Evolutionary conservation across 2,113 vertebrate species (phyloP).

Genomic region (Cygnus buccinator): DNA sequence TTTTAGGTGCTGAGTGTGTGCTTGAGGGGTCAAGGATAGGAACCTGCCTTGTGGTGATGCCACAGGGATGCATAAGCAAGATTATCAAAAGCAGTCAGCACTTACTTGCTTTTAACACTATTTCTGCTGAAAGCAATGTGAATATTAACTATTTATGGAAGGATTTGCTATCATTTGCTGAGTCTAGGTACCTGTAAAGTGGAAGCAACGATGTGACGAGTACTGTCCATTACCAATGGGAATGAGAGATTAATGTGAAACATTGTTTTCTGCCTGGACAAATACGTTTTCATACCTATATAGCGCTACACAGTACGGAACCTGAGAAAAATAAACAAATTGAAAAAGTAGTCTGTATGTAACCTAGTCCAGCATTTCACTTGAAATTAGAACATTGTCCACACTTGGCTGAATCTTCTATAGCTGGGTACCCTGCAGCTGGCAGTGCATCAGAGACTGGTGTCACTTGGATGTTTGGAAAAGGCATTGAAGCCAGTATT

Average conservation of each 20-base stretch:
- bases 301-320: neutral
- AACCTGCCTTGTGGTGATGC: neutral
- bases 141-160: neutral
- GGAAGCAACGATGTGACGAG: neutral
- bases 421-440: neutral
- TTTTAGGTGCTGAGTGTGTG: neutral
- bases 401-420: neutral
- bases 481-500: neutral
- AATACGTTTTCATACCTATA: neutral
- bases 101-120: neutral
- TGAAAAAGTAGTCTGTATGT: neutral
- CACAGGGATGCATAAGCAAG: neutral
- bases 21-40: neutral
- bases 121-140: neutral
- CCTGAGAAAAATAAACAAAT: accelerated
- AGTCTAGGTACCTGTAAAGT: neutral
- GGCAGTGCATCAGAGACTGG: neutral
- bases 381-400: neutral
- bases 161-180: neutral
- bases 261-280: neutral
- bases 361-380: neutral
- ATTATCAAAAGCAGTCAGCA: neutral
- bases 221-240: too few relatives aligned
- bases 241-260: neutral
- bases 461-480: neutral